Conservation (phyloP, 23 tunicate species). For the Styela clava region DNA sequence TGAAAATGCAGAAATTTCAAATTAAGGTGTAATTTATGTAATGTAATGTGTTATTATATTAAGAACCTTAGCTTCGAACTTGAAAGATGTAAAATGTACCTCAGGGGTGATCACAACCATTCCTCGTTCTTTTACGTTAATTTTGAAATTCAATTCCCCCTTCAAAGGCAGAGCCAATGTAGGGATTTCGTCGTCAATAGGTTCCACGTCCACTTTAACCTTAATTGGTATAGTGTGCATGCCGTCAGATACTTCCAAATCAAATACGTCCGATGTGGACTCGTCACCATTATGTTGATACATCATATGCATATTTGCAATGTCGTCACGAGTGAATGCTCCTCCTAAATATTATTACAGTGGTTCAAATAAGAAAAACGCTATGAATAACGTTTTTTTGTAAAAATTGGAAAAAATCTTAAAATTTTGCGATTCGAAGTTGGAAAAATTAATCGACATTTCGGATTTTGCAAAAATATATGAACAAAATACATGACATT, state of each 20-base stretch:
- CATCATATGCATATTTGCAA: conserved; percentile 45
- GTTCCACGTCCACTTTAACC: conserved; percentile 57
- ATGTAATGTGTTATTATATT: no score
- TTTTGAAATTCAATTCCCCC: conserved; percentile 56
- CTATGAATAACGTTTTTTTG: background rate
- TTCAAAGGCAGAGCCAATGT: conserved; percentile 51
- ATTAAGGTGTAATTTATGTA: no score
- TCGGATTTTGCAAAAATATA: background rate
- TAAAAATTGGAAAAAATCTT: background rate
- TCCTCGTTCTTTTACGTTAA: conserved; percentile 70
- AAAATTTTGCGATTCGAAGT: background rate
- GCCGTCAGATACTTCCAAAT: conserved; percentile 80
- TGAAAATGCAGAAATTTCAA: no score
- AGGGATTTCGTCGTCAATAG: conserved; percentile 85
- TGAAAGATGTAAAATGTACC: conserved; percentile 17
- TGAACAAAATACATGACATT: no score
- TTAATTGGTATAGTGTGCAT: conserved; percentile 92
- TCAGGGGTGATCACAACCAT: conserved; percentile 52
- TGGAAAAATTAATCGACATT: background rate
- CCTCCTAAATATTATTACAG: conserved; percentile 59
- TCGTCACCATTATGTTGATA: conserved; percentile 81
- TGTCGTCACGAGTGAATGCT: conserved; percentile 81
- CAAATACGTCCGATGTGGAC: conserved; percentile 54
- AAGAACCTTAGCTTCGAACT: no score
- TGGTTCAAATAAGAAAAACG: background rate